phyloP scores from a whole-genome alignment of 2,888 invertebrate species.

The Hyles lineata region DNA sequence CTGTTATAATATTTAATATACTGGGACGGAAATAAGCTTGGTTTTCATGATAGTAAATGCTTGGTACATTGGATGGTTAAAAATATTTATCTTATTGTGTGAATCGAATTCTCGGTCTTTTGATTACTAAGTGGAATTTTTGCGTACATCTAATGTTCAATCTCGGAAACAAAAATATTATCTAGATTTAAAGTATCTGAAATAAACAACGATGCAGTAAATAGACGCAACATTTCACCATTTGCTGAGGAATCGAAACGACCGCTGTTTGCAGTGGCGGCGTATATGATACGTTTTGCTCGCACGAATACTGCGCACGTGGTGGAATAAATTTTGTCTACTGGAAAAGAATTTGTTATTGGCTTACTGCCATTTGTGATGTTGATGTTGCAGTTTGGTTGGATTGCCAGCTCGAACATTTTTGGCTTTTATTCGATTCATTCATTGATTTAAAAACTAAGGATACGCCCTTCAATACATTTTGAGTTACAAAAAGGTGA shows the following conservation, averaged over 20 bases:
- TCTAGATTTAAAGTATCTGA: neutral
- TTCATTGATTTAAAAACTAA: no score
- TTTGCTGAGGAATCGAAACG: conserved; percentile 14
- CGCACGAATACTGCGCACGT: neutral
- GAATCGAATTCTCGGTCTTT: no score
- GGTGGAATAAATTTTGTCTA: neutral
- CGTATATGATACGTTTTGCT: neutral
- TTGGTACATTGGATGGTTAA: no score
- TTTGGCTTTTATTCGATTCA: no score
- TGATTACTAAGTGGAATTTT: no score
- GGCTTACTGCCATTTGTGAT: neutral
- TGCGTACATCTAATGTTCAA: no score
- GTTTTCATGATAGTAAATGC: no score
- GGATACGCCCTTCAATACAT: no score
- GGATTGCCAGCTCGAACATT: neutral
- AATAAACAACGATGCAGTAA: neutral
- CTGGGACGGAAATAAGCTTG: no score
- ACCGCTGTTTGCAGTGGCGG: neutral
- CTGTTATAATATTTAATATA: no score
- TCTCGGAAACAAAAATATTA: neutral
- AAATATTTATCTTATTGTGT: no score
- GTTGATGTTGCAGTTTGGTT: neutral
- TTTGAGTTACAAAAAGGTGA: no score
- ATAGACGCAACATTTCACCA: neutral
- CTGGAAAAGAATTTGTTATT: neutral